Conservation (phyloP, 2,797 vertebrate species). For the Thaleichthys pacificus region DNA sequence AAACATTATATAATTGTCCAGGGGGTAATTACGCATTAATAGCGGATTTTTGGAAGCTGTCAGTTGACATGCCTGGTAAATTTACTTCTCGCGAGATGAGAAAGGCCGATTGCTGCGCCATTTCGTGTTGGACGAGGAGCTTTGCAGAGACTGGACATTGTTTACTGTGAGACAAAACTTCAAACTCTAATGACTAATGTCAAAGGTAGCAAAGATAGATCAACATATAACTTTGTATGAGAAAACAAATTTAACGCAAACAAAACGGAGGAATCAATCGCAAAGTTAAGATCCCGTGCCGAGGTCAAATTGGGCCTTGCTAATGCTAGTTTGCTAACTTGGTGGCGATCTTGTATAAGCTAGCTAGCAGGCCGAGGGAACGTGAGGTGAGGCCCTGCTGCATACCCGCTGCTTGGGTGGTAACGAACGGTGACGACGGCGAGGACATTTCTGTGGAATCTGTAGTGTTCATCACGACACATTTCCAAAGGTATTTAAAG, state of each 20-base stretch:
- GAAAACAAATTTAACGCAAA: neutral
- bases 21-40: too few relatives aligned
- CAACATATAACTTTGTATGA: too few relatives aligned
- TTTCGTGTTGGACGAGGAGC: slow-evolving; percentile 15
- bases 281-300: neutral
- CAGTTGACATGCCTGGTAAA: too few relatives aligned
- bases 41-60: too few relatives aligned
- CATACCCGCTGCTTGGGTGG: too few relatives aligned
- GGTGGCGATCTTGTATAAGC: neutral
- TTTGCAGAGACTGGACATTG: slow-evolving; percentile 27
- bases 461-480: neutral
- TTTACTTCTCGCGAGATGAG: neutral
- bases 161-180: slow-evolving; percentile 9
- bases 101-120: slow-evolving; percentile 15
- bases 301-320: slow-evolving; percentile 17
- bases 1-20: too few relatives aligned
- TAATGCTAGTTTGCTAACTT: neutral
- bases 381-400: too few relatives aligned
- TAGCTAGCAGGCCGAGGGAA: neutral
- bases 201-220: neutral
- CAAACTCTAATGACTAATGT: slow-evolving; percentile 7
- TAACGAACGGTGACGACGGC: neutral
- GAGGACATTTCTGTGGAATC: neutral
- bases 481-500: neutral
- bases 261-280: neutral